These are phyloP conservation scores for Grallaria varia DNA, from an alignment of 2,113 vertebrate genomes.

Conservation along the genomic window DNA sequence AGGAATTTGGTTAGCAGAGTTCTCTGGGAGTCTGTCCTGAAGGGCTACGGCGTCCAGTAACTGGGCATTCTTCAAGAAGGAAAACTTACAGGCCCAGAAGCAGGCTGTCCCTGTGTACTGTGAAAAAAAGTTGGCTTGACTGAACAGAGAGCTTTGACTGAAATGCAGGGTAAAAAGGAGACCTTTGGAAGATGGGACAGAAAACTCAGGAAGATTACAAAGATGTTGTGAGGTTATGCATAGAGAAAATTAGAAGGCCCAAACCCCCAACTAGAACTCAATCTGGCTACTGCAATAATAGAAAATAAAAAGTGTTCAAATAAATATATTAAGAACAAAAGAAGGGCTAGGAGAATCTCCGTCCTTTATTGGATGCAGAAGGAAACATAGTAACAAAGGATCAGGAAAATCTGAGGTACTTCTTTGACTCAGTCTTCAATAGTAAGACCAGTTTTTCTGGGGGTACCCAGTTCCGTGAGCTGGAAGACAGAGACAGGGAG, in stretches of 20 bases:
- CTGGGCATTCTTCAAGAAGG: background rate
- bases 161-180: background rate
- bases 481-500: background rate
- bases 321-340: background rate
- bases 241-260: background rate
- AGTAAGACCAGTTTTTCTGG: background rate
- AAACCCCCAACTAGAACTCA: background rate
- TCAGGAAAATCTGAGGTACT: background rate
- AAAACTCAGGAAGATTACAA: no score
- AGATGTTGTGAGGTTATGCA: background rate
- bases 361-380: background rate
- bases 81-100: background rate
- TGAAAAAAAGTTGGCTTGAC: background rate
- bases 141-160: background rate
- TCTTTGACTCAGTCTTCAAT: background rate
- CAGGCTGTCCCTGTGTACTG: rapidly evolving
- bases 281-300: rapidly evolving
- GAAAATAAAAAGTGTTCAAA: background rate
- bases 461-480: rapidly evolving
- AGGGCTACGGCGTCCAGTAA: background rate
- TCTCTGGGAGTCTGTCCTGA: background rate
- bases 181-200: background rate
- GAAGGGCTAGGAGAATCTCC: background rate
- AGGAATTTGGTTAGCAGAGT: background rate
- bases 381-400: background rate